phyloP scores from a whole-genome alignment of 2,888 invertebrate species.

The Brenthis ino region DNA sequence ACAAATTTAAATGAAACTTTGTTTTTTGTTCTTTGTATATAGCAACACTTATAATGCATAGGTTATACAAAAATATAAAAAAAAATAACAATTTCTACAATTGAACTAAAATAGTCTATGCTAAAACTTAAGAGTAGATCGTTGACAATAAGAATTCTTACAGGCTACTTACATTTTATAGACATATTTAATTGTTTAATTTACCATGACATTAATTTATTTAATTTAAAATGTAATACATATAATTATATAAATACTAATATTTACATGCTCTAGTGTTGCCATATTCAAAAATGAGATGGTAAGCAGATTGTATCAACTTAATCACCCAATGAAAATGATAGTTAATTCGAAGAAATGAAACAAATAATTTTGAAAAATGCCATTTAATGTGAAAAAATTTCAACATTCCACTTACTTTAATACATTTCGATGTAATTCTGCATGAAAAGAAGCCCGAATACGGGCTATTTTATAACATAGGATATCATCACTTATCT shows the following conservation, averaged over 20 bases:
- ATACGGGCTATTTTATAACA: conserved; percentile 11
- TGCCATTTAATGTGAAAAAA: conserved; percentile 73
- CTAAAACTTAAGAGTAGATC: too few relatives aligned
- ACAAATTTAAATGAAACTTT: conserved; percentile 8
- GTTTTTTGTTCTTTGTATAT: conserved; percentile 12
- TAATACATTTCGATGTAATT: conserved; percentile 33
- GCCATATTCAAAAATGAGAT: conserved; percentile 44
- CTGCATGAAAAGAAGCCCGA: conserved; percentile 18
- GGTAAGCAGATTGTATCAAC: conserved; percentile 78
- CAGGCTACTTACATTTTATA: not conserved
- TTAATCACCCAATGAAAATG: conserved; percentile 62
- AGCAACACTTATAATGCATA: conserved; percentile 18
- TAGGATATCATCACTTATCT: not conserved
- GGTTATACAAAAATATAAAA: not conserved
- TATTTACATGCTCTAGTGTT: conserved; percentile 34
- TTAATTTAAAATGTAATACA: conserved; percentile 15
- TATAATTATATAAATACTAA: conserved; percentile 6
- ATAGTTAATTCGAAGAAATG: conserved; percentile 51
- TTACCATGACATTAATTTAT: too few relatives aligned
- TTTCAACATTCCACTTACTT: conserved; percentile 78
- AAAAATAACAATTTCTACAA: not conserved
- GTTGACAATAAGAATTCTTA: too few relatives aligned
- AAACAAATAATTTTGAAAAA: conserved; percentile 59
- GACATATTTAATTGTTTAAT: not conserved
- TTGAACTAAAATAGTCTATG: too few relatives aligned